Conservation (phyloP, 1,140 invertebrate genomes). For the Lordiphosa clarofinis region DNA sequence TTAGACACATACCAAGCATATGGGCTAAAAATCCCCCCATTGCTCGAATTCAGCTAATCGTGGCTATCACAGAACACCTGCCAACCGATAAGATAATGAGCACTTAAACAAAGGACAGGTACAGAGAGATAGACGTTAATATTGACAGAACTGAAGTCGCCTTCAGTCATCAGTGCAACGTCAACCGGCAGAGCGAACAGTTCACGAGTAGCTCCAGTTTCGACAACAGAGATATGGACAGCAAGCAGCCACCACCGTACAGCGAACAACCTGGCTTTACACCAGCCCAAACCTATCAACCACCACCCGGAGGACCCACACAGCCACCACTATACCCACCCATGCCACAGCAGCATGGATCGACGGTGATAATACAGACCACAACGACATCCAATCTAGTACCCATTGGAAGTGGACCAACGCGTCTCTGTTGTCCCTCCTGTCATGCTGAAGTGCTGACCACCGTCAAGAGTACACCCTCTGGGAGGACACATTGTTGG, state of each 20-base stretch:
- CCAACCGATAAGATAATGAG: slow-evolving; percentile 32
- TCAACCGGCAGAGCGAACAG: slow-evolving; percentile 25
- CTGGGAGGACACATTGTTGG: slow-evolving; percentile 83
- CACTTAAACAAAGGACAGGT: slow-evolving; percentile 2
- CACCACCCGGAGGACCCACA: slow-evolving; percentile 48
- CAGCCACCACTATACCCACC: slow-evolving; percentile 60
- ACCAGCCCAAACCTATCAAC: slow-evolving; percentile 65
- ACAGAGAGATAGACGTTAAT: slow-evolving; percentile 4
- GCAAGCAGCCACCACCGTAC: slow-evolving; percentile 81
- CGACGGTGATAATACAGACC: slow-evolving; percentile 80
- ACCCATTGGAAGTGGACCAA: slow-evolving; percentile 80
- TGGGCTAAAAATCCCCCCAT: slow-evolving; percentile 12
- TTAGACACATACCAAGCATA: slow-evolving; percentile 9
- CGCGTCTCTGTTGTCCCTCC: slow-evolving; percentile 81
- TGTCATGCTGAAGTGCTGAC: slow-evolving; percentile 82
- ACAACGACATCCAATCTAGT: slow-evolving; percentile 59
- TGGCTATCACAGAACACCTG: slow-evolving; percentile 2
- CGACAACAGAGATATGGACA: slow-evolving; percentile 41
- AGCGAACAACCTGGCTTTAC: slow-evolving; percentile 55
- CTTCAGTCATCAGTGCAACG: slow-evolving; percentile 30
- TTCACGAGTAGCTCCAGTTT: neutral
- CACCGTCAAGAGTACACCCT: slow-evolving; percentile 80
- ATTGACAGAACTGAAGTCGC: slow-evolving; percentile 4
- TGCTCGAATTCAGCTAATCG: neutral
- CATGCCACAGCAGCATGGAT: slow-evolving; percentile 49